A percentile compares a stretch with the other conserved stretches of the same genome.
These are phyloP conservation scores for Erinaceus europaeus DNA, from an alignment of 2,113 vertebrate species.

Conservation along the genomic window DNA sequence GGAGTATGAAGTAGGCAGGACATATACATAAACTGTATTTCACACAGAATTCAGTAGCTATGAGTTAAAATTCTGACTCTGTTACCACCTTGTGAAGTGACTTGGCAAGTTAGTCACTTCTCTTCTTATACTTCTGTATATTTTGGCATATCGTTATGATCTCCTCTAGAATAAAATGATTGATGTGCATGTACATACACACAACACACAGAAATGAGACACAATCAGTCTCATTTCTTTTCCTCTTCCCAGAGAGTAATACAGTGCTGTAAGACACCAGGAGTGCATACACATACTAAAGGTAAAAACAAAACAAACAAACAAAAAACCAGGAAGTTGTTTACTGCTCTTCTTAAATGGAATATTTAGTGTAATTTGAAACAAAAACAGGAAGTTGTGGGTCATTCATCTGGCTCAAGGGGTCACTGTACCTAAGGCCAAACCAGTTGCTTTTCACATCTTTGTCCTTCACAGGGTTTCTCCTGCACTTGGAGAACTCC, in stretches of 20 bases:
- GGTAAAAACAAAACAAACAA: too few species aligned
- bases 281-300: background rate
- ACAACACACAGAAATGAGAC: background rate
- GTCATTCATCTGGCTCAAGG: constrained; percentile 30
- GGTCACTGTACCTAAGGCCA: constrained; percentile 4
- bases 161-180: background rate
- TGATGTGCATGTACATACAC: background rate
- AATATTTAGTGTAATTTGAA: constrained; percentile 23
- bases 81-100: background rate
- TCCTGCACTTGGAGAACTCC: background rate
- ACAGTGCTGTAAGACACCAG: background rate
- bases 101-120: background rate
- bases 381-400: background rate
- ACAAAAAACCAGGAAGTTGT: background rate
- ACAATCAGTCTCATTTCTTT: background rate
- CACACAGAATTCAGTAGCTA: background rate
- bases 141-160: background rate
- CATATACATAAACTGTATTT: too few species aligned
- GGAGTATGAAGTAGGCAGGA: too few species aligned
- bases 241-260: background rate
- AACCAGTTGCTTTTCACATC: background rate
- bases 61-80: constrained; percentile 8
- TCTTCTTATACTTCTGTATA: background rate
- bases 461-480: background rate
- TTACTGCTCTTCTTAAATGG: constrained; percentile 25